phyloP scores from a whole-genome alignment of 2,113 vertebrate species.

The Psephotus haematonotus region DNA sequence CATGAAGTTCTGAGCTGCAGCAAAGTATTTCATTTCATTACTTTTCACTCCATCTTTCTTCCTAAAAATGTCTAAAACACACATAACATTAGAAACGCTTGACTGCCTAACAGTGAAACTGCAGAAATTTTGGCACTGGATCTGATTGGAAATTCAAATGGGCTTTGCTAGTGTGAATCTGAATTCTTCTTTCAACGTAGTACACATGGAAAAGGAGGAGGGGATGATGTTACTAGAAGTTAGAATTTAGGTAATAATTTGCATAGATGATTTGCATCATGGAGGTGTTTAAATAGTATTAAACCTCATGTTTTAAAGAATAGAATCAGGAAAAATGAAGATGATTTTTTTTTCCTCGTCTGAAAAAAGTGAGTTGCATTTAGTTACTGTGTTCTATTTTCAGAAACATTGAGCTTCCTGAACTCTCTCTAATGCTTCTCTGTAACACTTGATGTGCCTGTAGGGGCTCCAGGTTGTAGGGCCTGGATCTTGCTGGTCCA shows the following conservation, averaged over 20 bases:
- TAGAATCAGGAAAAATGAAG: accelerated
- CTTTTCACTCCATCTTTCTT: background rate
- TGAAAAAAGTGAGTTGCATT: background rate
- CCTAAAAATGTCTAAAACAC: background rate
- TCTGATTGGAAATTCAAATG: constrained; percentile 24
- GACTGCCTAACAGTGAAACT: background rate
- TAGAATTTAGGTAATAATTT: background rate
- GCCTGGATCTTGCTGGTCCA: background rate
- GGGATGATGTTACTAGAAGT: background rate
- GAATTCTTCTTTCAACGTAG: accelerated
- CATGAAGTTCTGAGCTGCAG: background rate
- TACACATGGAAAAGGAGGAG: background rate
- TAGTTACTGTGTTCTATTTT: background rate
- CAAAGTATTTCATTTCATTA: background rate
- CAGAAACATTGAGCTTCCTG: background rate
- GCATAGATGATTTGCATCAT: background rate
- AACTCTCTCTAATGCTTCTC: background rate
- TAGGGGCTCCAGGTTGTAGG: accelerated
- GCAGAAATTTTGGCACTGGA: background rate
- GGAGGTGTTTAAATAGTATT: background rate
- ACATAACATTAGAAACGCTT: background rate
- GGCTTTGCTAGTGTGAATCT: background rate
- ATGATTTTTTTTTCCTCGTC: background rate
- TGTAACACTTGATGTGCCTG: background rate
- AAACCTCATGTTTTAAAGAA: constrained; percentile 11